phyloP scores from a whole-genome alignment of 2,888 invertebrate species.

The Drosophila nr. perissopoda region DNA sequence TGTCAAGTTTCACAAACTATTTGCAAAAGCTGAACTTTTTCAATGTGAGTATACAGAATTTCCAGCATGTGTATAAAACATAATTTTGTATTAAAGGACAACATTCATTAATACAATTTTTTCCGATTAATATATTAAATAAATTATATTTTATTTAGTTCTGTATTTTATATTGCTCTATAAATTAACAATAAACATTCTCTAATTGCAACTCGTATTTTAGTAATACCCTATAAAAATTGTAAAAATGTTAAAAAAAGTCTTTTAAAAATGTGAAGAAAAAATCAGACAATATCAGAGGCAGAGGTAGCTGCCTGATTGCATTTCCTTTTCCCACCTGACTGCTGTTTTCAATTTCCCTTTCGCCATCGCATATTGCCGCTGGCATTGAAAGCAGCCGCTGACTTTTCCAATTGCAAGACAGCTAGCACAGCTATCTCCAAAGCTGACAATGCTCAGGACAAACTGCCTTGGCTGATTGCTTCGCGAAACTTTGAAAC shows the following conservation, averaged over 20 bases:
- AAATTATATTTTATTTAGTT: neutral
- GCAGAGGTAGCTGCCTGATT: conserved; percentile 52
- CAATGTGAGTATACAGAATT: conserved; percentile 8
- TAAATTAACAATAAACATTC: neutral
- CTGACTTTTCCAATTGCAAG: conserved; percentile 77
- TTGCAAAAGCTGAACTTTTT: conserved; percentile 25
- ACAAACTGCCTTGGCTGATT: conserved; percentile 57
- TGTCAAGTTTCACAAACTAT: conserved; percentile 49
- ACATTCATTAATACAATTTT: neutral
- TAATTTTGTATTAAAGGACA: neutral
- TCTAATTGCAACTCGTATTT: conserved; percentile 18
- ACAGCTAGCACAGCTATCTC: conserved; percentile 1
- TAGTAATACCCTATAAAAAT: conserved; percentile 3
- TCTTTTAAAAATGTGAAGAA: conserved; percentile 22
- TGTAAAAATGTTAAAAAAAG: conserved; percentile 11
- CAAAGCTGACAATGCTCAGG: conserved; percentile 21
- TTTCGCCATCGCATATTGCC: conserved; percentile 47
- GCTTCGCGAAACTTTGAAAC: conserved; percentile 73
- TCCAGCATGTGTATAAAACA: neutral
- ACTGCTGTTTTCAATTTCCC: conserved; percentile 67
- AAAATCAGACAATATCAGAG: conserved; percentile 4
- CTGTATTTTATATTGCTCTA: neutral
- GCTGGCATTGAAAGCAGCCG: conserved; percentile 70
- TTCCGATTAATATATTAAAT: neutral
- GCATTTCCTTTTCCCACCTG: conserved; percentile 68